Base-by-base conservation (phyloP, 2,113 vertebrate genomes). In the Centrocercus urophasianus region DNA sequence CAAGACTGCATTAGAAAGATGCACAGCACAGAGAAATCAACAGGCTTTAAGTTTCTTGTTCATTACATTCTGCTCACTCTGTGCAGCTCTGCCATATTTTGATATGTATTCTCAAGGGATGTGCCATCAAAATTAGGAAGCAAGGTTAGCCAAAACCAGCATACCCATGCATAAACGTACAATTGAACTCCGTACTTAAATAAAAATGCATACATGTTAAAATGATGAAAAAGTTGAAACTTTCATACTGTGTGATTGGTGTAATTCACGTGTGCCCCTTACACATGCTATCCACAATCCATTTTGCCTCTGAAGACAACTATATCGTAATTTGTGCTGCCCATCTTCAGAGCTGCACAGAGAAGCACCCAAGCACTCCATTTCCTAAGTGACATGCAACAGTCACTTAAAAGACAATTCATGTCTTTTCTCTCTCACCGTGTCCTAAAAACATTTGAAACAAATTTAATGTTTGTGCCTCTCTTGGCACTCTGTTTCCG, bases 61-160 rank as follows among this genome's bases (percentile, higher is more conserved):
- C 82, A 86, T 95, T 94, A 93, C 61, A 93, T 66, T 57, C 83
- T 89, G 84, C 86, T 95, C 89, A 67, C 79, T 73, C 83, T 79
- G 19, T 57, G 83, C 3, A 7, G 38, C 56, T 87, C 73, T 93
- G 82, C 90, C 92, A 36, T 88, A 21, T 21, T 47, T 47, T 47
- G 47, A 21, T 20, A 95, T 6, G 42, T 70, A 87, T 77, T 65
- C 94, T 78, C 93, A 93, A 95, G 47, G 45, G 85, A 93, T 69
- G 74, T 2, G 17, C 83, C 93, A 89, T 86, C 74, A 94, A 96
- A 97, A 97, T 93, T 79, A 96, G 79, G 90, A 92, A 71, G 24
- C 90, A 54, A 89, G 95, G 85, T 87, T 86, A 91, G 94, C 61
- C 86, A 95, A 96, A 97, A 89, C 27, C 89, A 90, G 79, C 65